A percentile compares a stretch with the other conserved stretches of the same genome.
Evolutionary conservation across 2,113 vertebrate species (phyloP).

Genomic region (Phalacrocorax pelagicus): DNA sequence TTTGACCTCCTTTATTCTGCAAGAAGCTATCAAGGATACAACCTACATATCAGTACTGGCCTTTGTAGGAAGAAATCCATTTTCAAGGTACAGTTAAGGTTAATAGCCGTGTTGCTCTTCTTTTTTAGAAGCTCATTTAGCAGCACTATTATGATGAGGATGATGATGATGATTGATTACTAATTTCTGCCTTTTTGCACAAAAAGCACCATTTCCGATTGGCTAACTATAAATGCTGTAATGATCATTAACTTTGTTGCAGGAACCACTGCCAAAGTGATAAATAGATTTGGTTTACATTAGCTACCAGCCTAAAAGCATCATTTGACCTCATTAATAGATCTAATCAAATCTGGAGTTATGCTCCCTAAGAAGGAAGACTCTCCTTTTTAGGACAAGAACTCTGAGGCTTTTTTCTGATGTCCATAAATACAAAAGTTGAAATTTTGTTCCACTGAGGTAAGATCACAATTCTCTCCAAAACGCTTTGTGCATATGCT

Average conservation of each 20-base stretch:
- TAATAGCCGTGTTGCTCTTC: constrained; percentile 49
- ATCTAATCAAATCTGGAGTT: constrained; percentile 50
- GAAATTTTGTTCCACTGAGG: background rate
- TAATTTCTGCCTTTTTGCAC: constrained; percentile 48
- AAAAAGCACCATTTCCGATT: constrained; percentile 38
- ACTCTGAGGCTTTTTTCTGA: background rate
- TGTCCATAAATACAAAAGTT: background rate
- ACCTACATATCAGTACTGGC: background rate
- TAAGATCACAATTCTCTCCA: background rate
- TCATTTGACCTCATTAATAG: constrained; percentile 61
- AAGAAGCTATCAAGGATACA: constrained; percentile 35
- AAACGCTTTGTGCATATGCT: background rate
- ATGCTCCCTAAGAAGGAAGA: background rate
- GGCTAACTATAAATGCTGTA: constrained; percentile 32
- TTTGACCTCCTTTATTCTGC: constrained; percentile 6
- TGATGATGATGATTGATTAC: constrained; percentile 62
- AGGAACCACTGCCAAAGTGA: constrained; percentile 61
- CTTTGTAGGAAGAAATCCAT: constrained; percentile 24
- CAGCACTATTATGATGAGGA: constrained; percentile 37
- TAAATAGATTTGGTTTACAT: constrained; percentile 67
- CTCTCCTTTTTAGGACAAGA: background rate
- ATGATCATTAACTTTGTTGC: constrained; percentile 56
- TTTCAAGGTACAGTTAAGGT: constrained; percentile 48
- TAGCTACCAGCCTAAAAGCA: constrained; percentile 51
- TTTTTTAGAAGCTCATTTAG: constrained; percentile 62